phyloP scores from a whole-genome alignment of 2,797 vertebrate species.

The Botia kubotai region DNA sequence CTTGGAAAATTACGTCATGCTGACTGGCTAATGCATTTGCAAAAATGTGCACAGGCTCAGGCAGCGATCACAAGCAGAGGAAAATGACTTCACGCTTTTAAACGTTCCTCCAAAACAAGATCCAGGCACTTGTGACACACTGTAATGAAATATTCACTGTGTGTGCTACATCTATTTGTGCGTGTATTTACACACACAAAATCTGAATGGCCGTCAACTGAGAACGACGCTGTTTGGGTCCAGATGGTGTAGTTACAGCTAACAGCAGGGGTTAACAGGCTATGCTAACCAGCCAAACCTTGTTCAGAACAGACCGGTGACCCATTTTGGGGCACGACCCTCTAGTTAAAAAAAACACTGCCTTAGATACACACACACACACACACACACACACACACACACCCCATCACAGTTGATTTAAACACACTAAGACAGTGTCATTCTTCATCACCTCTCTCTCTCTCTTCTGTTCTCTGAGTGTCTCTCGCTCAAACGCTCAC shows the following conservation, averaged over 20 bases:
- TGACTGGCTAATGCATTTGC: not conserved
- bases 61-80: not conserved
- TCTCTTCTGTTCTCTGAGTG: not conserved
- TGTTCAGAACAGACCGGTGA: not conserved
- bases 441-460: conserved; percentile 1
- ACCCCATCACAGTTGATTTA: conserved; percentile 10
- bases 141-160: not conserved
- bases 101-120: not conserved
- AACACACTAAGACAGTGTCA: conserved; percentile 37
- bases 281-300: not conserved
- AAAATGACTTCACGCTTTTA: not conserved
- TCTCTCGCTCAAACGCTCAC: conserved; percentile 20
- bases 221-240: not conserved
- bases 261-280: conserved; percentile 13
- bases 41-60: not conserved
- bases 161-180: not conserved
- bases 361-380: not conserved
- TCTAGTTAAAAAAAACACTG: not conserved
- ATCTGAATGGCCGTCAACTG: not conserved
- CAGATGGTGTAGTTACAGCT: not conserved
- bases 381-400: not conserved
- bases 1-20: not conserved
- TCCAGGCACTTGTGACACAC: not conserved
- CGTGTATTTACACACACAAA: not conserved
- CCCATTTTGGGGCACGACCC: conserved; percentile 23